A percentile compares a stretch with the other conserved stretches of the same genome.
These are phyloP conservation scores for Salpingus planirostris DNA, from an alignment of 2,888 invertebrate species.

Conservation along the genomic window DNA sequence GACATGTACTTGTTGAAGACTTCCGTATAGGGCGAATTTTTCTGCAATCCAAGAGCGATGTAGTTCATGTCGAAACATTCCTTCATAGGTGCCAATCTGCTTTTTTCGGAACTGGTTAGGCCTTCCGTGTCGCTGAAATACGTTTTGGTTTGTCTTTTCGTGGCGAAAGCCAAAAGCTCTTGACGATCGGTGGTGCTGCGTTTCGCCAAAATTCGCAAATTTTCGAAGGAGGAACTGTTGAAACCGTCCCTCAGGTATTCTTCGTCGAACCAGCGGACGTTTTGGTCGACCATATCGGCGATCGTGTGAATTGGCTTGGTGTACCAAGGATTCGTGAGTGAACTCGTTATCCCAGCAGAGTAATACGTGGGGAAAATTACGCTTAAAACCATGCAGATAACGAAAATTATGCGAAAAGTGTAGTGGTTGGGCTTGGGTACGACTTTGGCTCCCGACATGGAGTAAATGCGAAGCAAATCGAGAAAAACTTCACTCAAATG, in stretches of 20 bases:
- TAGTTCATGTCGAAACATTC: conserved; percentile 20
- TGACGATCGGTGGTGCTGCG: neutral
- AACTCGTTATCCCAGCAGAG: conserved; percentile 3
- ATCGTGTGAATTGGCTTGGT: conserved; percentile 9
- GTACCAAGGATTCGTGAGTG: conserved; percentile 4
- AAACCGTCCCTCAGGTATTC: conserved; percentile 1
- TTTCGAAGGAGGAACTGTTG: neutral
- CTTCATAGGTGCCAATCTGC: conserved; percentile 17
- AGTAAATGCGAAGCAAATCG: conserved; percentile 7
- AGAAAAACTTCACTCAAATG: conserved; percentile 4
- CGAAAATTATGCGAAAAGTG: conserved; percentile 9
- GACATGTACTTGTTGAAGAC: conserved; percentile 13
- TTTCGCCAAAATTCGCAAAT: neutral
- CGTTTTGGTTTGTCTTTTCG: conserved; percentile 16
- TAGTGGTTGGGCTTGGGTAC: conserved; percentile 5
- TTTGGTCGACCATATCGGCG: conserved; percentile 3
- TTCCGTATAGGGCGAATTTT: conserved; percentile 21
- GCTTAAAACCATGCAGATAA: conserved; percentile 10
- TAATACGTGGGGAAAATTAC: conserved; percentile 3
- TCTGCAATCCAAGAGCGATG: conserved; percentile 19
- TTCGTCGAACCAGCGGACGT: conserved; percentile 3
- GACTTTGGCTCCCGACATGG: conserved; percentile 3
- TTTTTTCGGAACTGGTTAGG: conserved; percentile 15
- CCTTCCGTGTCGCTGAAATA: conserved; percentile 21
- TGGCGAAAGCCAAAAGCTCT: conserved; percentile 12